phyloP scores from a whole-genome alignment of 2,113 vertebrate species.

The Tragulus kanchil region DNA sequence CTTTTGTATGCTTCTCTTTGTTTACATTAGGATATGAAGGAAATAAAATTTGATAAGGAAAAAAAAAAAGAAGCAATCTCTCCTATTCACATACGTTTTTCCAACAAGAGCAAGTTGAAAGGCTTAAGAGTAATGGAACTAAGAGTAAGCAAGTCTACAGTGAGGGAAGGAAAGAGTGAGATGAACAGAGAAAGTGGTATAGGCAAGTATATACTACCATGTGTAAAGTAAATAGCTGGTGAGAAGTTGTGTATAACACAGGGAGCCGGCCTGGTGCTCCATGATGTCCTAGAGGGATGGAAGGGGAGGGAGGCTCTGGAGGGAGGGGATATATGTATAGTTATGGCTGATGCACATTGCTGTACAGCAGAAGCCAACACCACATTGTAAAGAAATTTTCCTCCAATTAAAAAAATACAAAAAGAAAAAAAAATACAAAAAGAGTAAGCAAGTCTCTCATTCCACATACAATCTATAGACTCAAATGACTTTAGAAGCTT shows the following conservation, averaged over 20 bases:
- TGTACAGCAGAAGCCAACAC: background rate
- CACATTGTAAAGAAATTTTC: background rate
- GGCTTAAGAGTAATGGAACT: background rate
- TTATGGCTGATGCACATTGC: background rate
- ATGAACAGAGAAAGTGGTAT: background rate
- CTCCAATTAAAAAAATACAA: background rate
- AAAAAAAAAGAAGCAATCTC: background rate
- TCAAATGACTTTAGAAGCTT: slow-evolving; percentile 48
- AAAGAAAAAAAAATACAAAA: no score
- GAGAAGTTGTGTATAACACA: background rate
- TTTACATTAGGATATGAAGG: no score
- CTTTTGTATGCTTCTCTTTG: no score
- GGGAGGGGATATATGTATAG: background rate
- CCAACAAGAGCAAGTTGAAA: slow-evolving; percentile 3
- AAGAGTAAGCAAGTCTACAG: background rate
- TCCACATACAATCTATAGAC: background rate
- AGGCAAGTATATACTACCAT: background rate
- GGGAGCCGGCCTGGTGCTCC: background rate
- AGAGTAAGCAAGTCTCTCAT: background rate
- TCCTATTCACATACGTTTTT: slow-evolving; percentile 9
- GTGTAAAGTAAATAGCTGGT: background rate
- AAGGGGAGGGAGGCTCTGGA: background rate
- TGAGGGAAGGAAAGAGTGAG: background rate
- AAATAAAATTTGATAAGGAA: no score
- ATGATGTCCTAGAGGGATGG: background rate